A percentile compares a stretch with the other conserved stretches of the same genome.
phyloP scores from a whole-genome alignment of 2,888 invertebrate species.

The Hyles lineata region DNA sequence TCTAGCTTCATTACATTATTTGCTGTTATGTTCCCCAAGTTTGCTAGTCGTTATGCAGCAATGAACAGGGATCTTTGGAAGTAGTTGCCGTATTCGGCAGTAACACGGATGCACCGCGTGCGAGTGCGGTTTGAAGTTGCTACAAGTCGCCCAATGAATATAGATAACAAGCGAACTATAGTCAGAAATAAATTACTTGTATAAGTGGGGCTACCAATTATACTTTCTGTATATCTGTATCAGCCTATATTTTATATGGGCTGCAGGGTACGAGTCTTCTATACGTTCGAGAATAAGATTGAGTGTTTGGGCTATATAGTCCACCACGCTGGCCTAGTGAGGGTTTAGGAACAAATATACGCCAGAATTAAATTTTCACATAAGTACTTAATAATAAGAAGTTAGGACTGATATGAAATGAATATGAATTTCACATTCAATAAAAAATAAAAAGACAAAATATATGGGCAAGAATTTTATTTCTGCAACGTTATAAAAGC shows the following conservation, averaged over 20 bases:
- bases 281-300: no score
- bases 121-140: constrained; percentile 15
- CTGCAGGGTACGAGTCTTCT: no score
- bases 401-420: no score
- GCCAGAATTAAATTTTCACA: background rate
- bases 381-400: no score
- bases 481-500: no score
- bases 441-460: no score
- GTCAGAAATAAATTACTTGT: background rate
- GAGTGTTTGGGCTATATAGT: no score
- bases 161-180: constrained; percentile 8
- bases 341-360: background rate
- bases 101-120: constrained; percentile 13
- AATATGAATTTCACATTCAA: no score
- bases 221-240: no score
- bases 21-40: background rate
- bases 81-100: background rate
- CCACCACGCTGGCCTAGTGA: no score
- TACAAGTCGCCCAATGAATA: constrained; percentile 14
- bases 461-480: no score
- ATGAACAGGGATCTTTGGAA: background rate
- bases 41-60: background rate
- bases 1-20: background rate
- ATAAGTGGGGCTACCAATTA: background rate
- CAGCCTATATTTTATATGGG: no score